phyloP scores from a whole-genome alignment of 1,140 invertebrate species.

The Homalodisca vitripennis region DNA sequence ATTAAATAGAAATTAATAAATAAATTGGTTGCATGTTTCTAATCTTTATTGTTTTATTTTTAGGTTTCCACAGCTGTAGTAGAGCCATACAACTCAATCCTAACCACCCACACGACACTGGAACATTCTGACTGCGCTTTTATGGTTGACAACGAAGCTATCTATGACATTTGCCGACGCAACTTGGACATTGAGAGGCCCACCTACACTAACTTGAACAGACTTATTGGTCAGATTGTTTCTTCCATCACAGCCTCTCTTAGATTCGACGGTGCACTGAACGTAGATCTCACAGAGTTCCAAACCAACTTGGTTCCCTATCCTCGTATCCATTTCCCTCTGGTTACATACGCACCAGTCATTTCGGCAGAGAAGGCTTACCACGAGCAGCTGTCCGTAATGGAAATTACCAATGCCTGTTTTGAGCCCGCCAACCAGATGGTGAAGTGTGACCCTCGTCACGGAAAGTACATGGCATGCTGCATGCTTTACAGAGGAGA shows the following conservation, averaged over 20 bases:
- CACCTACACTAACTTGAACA: slow-evolving; percentile 79
- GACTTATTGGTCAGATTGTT: slow-evolving; percentile 78
- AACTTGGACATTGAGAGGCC: slow-evolving; percentile 87
- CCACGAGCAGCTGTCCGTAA: slow-evolving; percentile 59
- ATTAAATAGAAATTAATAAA: slow-evolving; percentile 22
- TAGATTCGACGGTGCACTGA: slow-evolving; percentile 85
- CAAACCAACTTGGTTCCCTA: slow-evolving; percentile 81
- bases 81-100: slow-evolving; percentile 66
- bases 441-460: slow-evolving; percentile 81
- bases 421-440: slow-evolving; percentile 72
- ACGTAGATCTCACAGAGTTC: slow-evolving; percentile 89
- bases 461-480: slow-evolving; percentile 87
- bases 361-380: slow-evolving; percentile 64
- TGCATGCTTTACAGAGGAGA: slow-evolving; percentile 62
- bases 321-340: slow-evolving; percentile 75
- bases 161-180: slow-evolving; percentile 87
- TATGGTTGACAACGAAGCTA: slow-evolving; percentile 85
- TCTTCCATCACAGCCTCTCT: slow-evolving; percentile 85
- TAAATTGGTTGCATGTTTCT: neutral
- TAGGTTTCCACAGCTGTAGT: slow-evolving; percentile 63
- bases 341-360: slow-evolving; percentile 64
- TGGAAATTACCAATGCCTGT: slow-evolving; percentile 67
- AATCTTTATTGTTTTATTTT: no score
- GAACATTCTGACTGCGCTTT: slow-evolving; percentile 70
- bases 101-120: slow-evolving; percentile 60